Evolutionary conservation across 2,797 vertebrate species (phyloP), one percentile per base, ranked within the genome.

Genomic region (Siniperca undulata): DNA sequence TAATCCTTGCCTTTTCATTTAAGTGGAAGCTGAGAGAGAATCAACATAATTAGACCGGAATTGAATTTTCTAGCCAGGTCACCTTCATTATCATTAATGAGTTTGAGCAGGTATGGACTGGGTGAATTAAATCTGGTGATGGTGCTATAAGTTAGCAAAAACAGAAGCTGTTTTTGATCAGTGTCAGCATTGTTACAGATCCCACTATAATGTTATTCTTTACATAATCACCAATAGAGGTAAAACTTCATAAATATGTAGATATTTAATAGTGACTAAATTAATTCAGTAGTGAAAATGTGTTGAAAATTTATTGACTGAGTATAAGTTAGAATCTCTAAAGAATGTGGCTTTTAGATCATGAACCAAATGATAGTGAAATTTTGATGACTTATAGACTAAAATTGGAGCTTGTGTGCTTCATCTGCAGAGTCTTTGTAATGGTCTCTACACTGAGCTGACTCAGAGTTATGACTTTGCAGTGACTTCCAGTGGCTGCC

Each of bases 391-490:
- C 42, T 69, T 62, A 1, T 19, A 27, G 16, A 68, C n/a, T 74
- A 3, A 38, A 61, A 44, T 8, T 64, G 10, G 58, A 77, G 67
- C 42, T 46, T n/a, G 9, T 22, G 24, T 76, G 71, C 40, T 73
- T 27, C 22, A 7, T 74, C 34, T 3, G 13, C 58, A 19, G 53
- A 62, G 75, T 74, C 44, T 62, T 60, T 70, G 62, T 70, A 38
- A 36, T 22, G 22, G 34, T 78, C 50, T 73, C 11, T 50, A 10
- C 60, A 8, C 55, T 65, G 80, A 81, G 91, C 71, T 77, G 82
- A 88, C 73, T 90, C 84, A 60, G 64, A 84, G 84, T 67, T 80
- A 7, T 88, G 91, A 91, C 92, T 93, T 92, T 93, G 87, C 82
- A 62, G 71, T 84, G 83, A 88, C 88, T 90, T 92, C 74, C 74